Conservation (phyloP, 2,113 vertebrate genomes). For the Tachuris rubrigastra region DNA sequence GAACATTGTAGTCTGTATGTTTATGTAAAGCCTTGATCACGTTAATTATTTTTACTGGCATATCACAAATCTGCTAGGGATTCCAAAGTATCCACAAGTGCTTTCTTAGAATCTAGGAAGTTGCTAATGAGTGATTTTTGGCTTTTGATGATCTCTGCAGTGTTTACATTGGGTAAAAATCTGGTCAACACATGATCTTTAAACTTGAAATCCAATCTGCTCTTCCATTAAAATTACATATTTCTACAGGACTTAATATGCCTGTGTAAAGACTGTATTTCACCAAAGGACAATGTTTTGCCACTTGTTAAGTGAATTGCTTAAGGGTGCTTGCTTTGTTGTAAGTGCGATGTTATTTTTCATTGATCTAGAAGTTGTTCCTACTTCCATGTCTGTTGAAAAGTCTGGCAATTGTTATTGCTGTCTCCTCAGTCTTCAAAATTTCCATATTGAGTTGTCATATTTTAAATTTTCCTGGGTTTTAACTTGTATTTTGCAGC, state of each 20-base stretch:
- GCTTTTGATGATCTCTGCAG: neutral
- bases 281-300: neutral
- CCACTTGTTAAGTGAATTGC: neutral
- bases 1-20: neutral
- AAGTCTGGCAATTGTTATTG: neutral
- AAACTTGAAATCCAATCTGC: neutral
- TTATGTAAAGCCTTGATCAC: neutral
- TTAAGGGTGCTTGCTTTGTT: neutral
- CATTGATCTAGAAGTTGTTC: neutral
- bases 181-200: neutral
- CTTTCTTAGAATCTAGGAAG: neutral
- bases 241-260: neutral
- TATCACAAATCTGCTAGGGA: neutral
- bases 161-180: neutral
- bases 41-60: neutral
- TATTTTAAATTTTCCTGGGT: neutral
- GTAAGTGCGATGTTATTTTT: neutral
- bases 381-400: neutral
- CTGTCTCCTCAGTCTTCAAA: neutral
- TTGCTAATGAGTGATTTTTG: neutral
- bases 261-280: neutral
- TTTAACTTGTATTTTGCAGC: neutral
- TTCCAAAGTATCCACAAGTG: neutral
- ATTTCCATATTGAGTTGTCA: neutral
- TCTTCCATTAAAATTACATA: neutral